Evolutionary conservation across 2,113 vertebrate species (phyloP), one percentile per base, ranked within the genome.

Genomic region (Megaceryle maxima): DNA sequence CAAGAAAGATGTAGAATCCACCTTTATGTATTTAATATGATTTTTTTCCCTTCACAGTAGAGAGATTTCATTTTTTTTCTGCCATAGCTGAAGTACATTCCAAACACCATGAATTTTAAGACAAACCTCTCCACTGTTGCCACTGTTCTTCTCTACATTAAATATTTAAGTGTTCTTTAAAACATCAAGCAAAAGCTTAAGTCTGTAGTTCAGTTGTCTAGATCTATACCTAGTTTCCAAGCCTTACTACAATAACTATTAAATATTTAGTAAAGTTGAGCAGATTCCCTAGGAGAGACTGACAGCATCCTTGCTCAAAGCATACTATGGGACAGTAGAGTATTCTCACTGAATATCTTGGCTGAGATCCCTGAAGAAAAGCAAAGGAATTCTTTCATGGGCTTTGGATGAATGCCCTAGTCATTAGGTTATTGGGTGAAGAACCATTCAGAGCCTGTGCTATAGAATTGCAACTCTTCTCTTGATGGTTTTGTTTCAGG

Each of bases 91-190:
- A 80, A 68, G 16, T 35, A 0, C 11, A 48, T 76, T 86, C 41
- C 11, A 24, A 79, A 79, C 13, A 51, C 5, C 6, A 62, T 6
- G 2, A 4, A 53, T 80, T 95, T 90, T 76, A 73, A 80, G 76
- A 21, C 11, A 90, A 73, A 51, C 5, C 12, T 46, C 35, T 70
- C 79, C 75, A 16, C 25, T 46, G 4, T 67, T 81, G 79, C 31
- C 50, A 46, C 8, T 63, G 16, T 60, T 89, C 35, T 95, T 77
- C 16, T 59, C 13, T 64, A 19, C 12, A 72, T 64, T 56, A 82
- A 95, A 75, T 68, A 91, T 93, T 94, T 51, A 89, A 33, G 5
- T 60, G 11, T 83, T 90, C n/a, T 84, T 76, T 60, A 83, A 88
- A 90, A 56, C 29, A 83, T 51, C 48, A 84, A 72, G 78, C 17